Evolutionary conservation across 2,113 vertebrate genomes (phyloP).

Genomic region (Tragelaphus scriptus): DNA sequence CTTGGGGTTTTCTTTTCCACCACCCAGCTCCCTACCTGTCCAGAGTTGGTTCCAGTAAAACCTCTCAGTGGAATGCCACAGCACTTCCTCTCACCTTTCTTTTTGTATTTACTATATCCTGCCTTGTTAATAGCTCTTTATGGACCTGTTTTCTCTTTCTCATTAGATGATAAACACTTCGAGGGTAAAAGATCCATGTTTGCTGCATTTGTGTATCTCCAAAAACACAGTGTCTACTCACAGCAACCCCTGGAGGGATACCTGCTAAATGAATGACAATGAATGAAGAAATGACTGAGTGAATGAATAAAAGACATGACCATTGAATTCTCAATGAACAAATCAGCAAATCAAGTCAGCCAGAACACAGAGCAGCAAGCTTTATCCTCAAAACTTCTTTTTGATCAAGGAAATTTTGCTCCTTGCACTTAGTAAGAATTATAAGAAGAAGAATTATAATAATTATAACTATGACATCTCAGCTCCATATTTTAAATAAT

Average conservation of each 20-base stretch:
- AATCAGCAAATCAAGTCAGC: background rate
- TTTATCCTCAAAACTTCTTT: background rate
- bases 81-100: background rate
- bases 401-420: background rate
- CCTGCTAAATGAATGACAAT: background rate
- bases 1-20: background rate
- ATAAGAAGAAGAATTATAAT: background rate
- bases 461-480: background rate
- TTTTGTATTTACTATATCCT: background rate
- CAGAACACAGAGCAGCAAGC: background rate
- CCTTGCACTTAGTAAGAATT: conserved; percentile 14
- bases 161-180: background rate
- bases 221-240: background rate
- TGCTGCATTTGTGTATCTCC: background rate
- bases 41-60: background rate
- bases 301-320: background rate
- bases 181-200: background rate
- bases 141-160: background rate
- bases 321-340: background rate
- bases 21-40: accelerated
- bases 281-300: background rate
- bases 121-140: background rate
- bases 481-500: background rate
- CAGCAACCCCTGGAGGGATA: background rate
- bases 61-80: accelerated